phyloP scores from a whole-genome alignment of 1,140 invertebrate species.

The Eueides isabella region DNA sequence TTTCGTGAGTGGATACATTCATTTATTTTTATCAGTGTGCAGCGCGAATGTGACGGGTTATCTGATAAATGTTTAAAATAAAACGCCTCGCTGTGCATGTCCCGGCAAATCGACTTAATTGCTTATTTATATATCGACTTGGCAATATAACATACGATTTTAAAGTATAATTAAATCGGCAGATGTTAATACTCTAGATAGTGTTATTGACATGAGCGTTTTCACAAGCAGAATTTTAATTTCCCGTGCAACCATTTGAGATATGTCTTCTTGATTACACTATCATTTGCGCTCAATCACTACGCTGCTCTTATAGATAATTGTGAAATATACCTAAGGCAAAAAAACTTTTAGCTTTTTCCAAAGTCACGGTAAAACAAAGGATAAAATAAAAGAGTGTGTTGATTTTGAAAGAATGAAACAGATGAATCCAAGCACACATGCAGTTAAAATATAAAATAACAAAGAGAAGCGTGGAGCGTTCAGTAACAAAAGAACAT shows the following conservation, averaged over 20 bases:
- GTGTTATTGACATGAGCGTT: neutral
- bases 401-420: conserved; percentile 58
- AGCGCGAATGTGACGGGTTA: conserved; percentile 51
- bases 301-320: neutral
- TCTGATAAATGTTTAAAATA: conserved; percentile 61
- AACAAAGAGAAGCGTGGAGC: conserved; percentile 55
- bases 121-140: conserved; percentile 52
- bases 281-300: neutral
- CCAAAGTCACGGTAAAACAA: conserved; percentile 33
- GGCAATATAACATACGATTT: neutral
- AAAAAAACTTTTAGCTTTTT: conserved; percentile 2
- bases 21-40: conserved; percentile 56
- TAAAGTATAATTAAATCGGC: conserved; percentile 33
- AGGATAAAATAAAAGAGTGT: conserved; percentile 42
- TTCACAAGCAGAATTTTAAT: neutral
- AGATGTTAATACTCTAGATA: conserved; percentile 19
- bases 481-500: conserved; percentile 58
- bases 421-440: conserved; percentile 55
- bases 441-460: conserved; percentile 61
- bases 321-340: neutral
- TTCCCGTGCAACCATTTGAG: neutral
- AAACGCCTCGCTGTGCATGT: conserved; percentile 49
- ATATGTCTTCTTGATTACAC: neutral
- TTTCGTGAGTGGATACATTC: conserved; percentile 43
- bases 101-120: conserved; percentile 64